These are phyloP conservation scores for Montipora foliosa DNA, from an alignment of 64 coral and sea anemone genomes.

Conservation along the genomic window DNA sequence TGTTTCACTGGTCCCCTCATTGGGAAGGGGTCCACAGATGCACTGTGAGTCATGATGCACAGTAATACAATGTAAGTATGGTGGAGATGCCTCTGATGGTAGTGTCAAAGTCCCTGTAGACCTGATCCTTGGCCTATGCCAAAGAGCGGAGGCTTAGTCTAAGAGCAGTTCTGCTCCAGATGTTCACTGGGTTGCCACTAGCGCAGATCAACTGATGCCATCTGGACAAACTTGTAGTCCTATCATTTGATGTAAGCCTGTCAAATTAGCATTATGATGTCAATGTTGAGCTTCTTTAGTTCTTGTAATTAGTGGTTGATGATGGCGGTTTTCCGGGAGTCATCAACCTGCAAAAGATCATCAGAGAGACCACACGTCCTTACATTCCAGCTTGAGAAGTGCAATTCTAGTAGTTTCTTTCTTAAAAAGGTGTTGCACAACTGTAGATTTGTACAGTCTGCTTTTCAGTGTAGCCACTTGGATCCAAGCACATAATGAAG, in stretches of 20 bases:
- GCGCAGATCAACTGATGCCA: not conserved
- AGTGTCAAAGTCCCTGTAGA: not conserved
- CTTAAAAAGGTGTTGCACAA: too few species aligned
- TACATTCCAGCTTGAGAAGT: constrained; percentile 51
- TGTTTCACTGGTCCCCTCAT: too few species aligned
- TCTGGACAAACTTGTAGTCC: not conserved
- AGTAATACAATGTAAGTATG: not conserved
- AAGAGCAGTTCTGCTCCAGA: not conserved
- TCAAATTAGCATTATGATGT: not conserved
- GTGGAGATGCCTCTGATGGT: not conserved
- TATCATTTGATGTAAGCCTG: not conserved
- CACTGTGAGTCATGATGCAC: too few species aligned
- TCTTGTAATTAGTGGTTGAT: not conserved
- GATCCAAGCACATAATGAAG: too few species aligned
- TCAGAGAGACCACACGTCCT: constrained; percentile 30
- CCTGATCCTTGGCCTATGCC: constrained; percentile 20
- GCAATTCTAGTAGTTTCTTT: constrained; percentile 43
- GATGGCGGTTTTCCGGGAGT: constrained; percentile 64
- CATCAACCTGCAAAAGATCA: constrained; percentile 24
- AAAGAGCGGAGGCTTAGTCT: not conserved
- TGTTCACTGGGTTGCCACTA: not conserved
- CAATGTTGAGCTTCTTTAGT: too few species aligned
- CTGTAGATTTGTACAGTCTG: too few species aligned
- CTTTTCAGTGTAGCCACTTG: too few species aligned
- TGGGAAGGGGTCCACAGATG: too few species aligned